Conservation (phyloP, 2,113 vertebrate species). For the Seriola quinqueradiata region DNA sequence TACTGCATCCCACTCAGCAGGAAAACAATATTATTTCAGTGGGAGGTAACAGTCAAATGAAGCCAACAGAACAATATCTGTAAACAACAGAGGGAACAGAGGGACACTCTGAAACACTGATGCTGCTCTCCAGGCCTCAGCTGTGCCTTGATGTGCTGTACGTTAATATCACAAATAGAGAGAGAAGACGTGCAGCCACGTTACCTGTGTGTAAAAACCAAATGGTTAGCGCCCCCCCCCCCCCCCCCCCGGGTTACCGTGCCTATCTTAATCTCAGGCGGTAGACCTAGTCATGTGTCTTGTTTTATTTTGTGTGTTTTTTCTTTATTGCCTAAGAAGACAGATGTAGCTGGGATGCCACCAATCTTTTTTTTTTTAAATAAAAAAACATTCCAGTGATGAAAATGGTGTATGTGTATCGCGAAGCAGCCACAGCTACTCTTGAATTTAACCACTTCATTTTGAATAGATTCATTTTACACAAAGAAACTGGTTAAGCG, state of each 20-base stretch:
- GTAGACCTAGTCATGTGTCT: not conserved
- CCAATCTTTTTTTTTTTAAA: not conserved
- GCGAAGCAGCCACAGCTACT: not conserved
- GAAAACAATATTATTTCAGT: conserved; percentile 8
- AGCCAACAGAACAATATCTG: not conserved
- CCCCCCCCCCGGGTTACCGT: not conserved
- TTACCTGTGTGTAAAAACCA: conserved; percentile 11
- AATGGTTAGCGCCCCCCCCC: conserved; percentile 8
- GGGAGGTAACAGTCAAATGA: conserved; percentile 7
- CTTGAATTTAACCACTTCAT: not conserved
- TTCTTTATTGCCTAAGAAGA: not conserved
- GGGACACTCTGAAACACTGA: not conserved
- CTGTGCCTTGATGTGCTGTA: not conserved
- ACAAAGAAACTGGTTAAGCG: too few species aligned
- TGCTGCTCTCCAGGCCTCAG: conserved; percentile 13
- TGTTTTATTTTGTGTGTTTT: not conserved
- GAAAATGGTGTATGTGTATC: not conserved
- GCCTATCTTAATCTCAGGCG: not conserved
- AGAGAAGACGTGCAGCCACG: conserved; percentile 5
- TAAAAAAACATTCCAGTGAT: not conserved
- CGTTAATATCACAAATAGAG: conserved; percentile 25
- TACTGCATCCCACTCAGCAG: conserved; percentile 11
- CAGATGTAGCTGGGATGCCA: not conserved
- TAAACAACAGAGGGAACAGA: not conserved
- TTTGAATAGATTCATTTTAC: too few species aligned